Evolutionary conservation across 2,888 invertebrate genomes (phyloP), one percentile per base, ranked within the genome.

Genomic region (Miltochrista miniata): DNA sequence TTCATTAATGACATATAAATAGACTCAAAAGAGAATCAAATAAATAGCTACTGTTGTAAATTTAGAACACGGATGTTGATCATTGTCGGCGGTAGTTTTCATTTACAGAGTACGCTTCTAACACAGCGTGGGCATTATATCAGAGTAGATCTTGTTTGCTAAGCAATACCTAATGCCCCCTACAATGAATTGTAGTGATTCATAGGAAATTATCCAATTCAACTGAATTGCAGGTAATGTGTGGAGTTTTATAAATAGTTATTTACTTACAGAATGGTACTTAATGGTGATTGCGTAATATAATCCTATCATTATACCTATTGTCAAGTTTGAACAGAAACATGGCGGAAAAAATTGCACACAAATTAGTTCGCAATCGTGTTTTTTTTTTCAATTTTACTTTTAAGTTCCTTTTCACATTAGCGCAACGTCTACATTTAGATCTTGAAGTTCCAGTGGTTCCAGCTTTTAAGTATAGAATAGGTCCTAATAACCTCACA

Each of bases 11-110:
- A 30, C 15, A n/a, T 43, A 43, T 34, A 34, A 43, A 34, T 43
- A 34, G 12, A 18, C 9, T 42, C 18, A 47, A 36, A 29, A n/a
- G 18, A 5, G 29, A 35, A 36, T n/a, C 8, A 36, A 37, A 42
- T 36, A 13, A 31, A 59, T 44, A 56, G 61, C 56, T 48, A 56
- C 56, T 54, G 47, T 47, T 55, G 72, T 73, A 68, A 68, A 69
- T 67, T 66, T 74, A 75, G 65, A 68, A 61, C 31, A 53, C 68
- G 72, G 74, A 76, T 68, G 76, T 59, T 56, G 58, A 47, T 64
- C 54, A 69, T 72, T 74, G 69, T 58, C 56, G 57, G 53, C 62
- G 46, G 54, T 61, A 61, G 58, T 71, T 66, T 67, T 63, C 68
- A 70, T 70, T n/a, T 61, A 56, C 15, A 41, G 37, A 43, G 40